A percentile compares a stretch with the other conserved stretches of the same genome.
These are phyloP conservation scores for Orthonyx spaldingii DNA, from an alignment of 2,113 vertebrate genomes.

Conservation along the genomic window DNA sequence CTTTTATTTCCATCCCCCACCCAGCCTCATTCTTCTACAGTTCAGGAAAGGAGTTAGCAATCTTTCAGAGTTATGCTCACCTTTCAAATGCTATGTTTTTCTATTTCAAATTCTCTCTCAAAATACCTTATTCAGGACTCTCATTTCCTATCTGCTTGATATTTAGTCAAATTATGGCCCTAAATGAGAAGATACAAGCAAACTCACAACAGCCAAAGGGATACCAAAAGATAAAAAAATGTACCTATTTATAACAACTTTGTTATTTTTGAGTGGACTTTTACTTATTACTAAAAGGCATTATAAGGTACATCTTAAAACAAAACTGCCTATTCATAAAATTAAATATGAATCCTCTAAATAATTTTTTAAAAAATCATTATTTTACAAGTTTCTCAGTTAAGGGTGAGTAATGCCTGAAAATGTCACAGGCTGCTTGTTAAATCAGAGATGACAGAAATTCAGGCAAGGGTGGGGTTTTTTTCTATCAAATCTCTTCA, in stretches of 20 bases:
- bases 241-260: not conserved
- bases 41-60: not conserved
- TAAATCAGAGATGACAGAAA: not conserved
- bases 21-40: not conserved
- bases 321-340: not conserved
- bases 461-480: not conserved
- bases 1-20: not conserved
- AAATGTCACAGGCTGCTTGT: not conserved
- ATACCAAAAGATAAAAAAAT: not conserved
- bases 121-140: not conserved
- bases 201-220: not conserved
- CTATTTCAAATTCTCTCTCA: not conserved
- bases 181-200: not conserved
- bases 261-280: not conserved
- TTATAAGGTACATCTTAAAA: not conserved
- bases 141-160: not conserved
- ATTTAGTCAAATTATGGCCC: not conserved
- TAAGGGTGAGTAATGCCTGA: not conserved
- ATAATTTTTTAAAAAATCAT: constrained; percentile 3
- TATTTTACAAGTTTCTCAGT: not conserved
- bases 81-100: not conserved
- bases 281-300: not conserved
- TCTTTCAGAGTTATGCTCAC: not conserved
- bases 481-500: not conserved
- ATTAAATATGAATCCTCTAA: not conserved